Conservation (phyloP, 2,888 invertebrate genomes). For the Cistogaster globosa region DNA sequence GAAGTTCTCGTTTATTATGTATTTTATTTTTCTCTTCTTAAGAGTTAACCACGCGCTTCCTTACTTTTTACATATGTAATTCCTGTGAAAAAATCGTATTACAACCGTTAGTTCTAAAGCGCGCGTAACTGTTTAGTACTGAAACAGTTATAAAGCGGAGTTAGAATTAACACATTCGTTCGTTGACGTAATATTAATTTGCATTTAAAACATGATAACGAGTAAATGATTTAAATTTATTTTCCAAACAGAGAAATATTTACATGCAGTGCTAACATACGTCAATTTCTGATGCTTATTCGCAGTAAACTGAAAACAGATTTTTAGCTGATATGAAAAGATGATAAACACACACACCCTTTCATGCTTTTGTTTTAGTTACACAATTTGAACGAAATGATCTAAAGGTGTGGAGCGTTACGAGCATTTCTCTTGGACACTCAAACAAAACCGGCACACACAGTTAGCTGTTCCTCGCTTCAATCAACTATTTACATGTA, state of each 20-base stretch:
- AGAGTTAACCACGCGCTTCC: not conserved
- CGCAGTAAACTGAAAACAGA: constrained; percentile 80
- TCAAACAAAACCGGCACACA: too few relatives aligned
- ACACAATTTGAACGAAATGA: not conserved
- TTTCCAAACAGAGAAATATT: constrained; percentile 57
- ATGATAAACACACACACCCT: constrained; percentile 68
- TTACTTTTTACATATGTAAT: not conserved
- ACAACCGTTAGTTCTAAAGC: constrained; percentile 54
- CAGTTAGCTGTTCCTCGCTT: too few relatives aligned
- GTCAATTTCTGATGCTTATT: constrained; percentile 82
- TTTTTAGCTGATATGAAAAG: constrained; percentile 53
- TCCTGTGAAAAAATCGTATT: not conserved
- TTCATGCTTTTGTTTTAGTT: constrained; percentile 62
- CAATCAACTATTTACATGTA: too few relatives aligned
- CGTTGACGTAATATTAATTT: constrained; percentile 38
- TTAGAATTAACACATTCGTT: constrained; percentile 51
- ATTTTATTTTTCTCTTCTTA: not conserved
- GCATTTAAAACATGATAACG: constrained; percentile 12
- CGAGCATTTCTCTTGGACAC: too few relatives aligned
- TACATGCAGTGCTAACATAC: constrained; percentile 73
- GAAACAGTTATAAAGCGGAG: constrained; percentile 14
- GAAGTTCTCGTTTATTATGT: not conserved
- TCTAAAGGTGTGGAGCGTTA: too few relatives aligned
- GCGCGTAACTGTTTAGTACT: constrained; percentile 51
- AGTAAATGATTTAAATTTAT: constrained; percentile 24